Evolutionary conservation across 2,113 vertebrate genomes (phyloP).

Genomic region (Propithecus coquereli): DNA sequence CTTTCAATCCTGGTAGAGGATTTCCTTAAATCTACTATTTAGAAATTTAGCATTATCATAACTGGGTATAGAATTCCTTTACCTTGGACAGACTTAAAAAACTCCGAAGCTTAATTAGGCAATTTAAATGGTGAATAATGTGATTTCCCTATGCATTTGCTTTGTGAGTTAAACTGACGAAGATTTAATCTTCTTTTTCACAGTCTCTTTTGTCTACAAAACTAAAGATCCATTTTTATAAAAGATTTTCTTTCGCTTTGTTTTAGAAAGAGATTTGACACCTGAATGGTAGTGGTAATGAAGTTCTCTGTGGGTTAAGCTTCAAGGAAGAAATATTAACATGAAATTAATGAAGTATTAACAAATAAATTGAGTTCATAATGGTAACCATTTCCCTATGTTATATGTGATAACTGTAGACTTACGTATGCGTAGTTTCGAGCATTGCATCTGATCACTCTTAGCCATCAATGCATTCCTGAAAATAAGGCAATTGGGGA

Average conservation of each 20-base stretch:
- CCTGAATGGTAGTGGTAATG: constrained; percentile 46
- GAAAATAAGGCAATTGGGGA: neutral
- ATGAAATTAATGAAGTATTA: constrained; percentile 67
- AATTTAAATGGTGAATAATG: constrained; percentile 72
- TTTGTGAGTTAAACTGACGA: constrained; percentile 76
- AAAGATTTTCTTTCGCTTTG: constrained; percentile 61
- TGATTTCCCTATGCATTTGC: constrained; percentile 71
- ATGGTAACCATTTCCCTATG: neutral
- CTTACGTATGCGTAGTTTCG: neutral
- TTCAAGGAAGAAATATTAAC: constrained; percentile 61
- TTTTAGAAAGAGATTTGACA: constrained; percentile 53
- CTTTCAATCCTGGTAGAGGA: constrained; percentile 16
- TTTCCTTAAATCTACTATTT: constrained; percentile 28
- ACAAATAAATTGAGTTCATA: constrained; percentile 55
- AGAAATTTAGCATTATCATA: constrained; percentile 19
- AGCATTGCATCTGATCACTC: constrained; percentile 24
- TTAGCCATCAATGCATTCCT: neutral
- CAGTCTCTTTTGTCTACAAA: constrained; percentile 74
- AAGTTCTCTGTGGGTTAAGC: constrained; percentile 55
- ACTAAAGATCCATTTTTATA: constrained; percentile 44
- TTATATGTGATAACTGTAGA: neutral
- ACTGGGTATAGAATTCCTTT: constrained; percentile 58
- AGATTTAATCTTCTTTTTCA: constrained; percentile 71
- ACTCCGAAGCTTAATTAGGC: constrained; percentile 76
- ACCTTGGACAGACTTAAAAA: constrained; percentile 53